Evolutionary conservation across 2,113 vertebrate genomes (phyloP), one percentile per base, ranked within the genome.

Genomic region (Pangasianodon gigas): DNA sequence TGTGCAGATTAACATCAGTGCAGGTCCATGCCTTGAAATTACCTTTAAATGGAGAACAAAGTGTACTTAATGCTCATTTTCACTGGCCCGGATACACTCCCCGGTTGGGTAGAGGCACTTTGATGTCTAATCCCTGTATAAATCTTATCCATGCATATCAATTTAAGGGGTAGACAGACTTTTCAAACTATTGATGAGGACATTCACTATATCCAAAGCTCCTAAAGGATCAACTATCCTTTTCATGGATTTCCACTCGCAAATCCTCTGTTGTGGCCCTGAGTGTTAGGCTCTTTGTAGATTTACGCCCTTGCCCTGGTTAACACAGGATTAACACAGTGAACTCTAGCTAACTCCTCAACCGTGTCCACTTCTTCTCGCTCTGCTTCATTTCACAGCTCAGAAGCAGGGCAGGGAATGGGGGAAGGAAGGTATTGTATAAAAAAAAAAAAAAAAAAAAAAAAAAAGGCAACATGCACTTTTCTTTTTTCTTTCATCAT

Each of bases 251-350:
- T 91, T 91, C 32, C 24, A 85, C 65, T 86, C 60, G 0, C 41
- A 67, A 91, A 90, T 52, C 69, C 87, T 74, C 24, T 51, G 44
- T 65, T 44, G 74, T 62, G 60, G 80, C 65, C 19, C 16, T 10
- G 84, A 75, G 80, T 87, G 88, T 56, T 19, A 24, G 89, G 46
- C 6, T n/a, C 92, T 93, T 91, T 93, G 90, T 93, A 92, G 92
- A 89, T 88, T 92, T 91, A 48, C 88, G 26, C 84, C 44, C 44
- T 46, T 88, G 85, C 67, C 88, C 89, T 52, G 88, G 93, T 93
- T 89, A 94, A 90, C 88, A 74, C 86, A 84, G 86, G 92, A 93
- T 93, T 94, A 93, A 89, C 90, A 89, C 84, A 52, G 46, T 91
- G 89, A 92, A 93, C 92, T 93, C 86, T 90, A 86, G 85, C 71